phyloP scores from a whole-genome alignment of 2,113 vertebrate species.

The Sphyrna mokarran region DNA sequence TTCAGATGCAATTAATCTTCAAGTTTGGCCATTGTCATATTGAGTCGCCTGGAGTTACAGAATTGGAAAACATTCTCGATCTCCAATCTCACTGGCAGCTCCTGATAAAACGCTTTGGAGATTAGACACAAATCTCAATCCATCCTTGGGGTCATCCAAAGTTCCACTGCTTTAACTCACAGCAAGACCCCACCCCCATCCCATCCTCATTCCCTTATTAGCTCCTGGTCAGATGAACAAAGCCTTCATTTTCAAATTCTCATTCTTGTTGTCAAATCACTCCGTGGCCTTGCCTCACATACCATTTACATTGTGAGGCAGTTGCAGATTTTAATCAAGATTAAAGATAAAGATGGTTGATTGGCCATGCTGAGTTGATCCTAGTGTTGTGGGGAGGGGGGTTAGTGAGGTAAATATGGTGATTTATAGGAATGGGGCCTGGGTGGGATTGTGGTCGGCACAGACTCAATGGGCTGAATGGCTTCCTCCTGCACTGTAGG shows the following conservation, averaged over 20 bases:
- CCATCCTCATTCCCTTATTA: background rate
- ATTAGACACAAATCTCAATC: background rate
- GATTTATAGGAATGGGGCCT: too few species aligned
- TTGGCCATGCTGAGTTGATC: too few species aligned
- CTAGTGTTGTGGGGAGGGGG: too few species aligned
- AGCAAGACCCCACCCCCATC: background rate
- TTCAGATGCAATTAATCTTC: too few species aligned
- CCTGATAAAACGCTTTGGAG: background rate
- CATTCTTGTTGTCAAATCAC: background rate
- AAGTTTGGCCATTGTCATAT: too few species aligned
- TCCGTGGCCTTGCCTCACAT: background rate
- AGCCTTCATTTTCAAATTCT: background rate
- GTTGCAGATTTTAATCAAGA: background rate
- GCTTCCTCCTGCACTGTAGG: too few species aligned
- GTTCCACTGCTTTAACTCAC: background rate
- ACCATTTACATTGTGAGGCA: background rate
- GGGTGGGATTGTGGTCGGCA: too few species aligned
- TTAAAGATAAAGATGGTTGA: background rate
- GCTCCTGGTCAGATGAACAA: too few species aligned
- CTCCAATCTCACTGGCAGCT: background rate
- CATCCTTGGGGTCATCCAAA: background rate
- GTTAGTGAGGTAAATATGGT: too few species aligned
- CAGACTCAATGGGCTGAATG: too few species aligned
- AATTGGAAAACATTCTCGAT: background rate
- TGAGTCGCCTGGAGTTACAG: background rate